These are phyloP conservation scores for Beris morrisii DNA, from an alignment of 2,888 invertebrate genomes.

Conservation along the genomic window DNA sequence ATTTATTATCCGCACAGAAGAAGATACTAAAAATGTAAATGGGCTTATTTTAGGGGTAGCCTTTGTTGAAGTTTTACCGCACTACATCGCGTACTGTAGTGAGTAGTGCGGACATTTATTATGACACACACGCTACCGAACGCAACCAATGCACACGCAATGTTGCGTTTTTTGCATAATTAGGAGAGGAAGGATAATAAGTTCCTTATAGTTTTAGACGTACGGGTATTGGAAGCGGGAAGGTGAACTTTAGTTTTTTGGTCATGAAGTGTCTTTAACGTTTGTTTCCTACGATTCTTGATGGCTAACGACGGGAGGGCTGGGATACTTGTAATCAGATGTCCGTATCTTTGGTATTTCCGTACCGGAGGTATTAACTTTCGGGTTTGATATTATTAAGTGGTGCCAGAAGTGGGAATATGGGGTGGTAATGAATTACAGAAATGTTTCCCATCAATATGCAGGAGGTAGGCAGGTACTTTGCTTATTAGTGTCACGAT, in stretches of 20 bases:
- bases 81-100: too few relatives aligned
- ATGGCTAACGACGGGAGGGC: slow-evolving; percentile 4
- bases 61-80: not conserved
- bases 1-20: not conserved
- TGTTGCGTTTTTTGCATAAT: slow-evolving; percentile 34
- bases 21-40: slow-evolving; percentile 10
- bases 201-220: not conserved
- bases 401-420: slow-evolving; percentile 3
- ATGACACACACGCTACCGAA: slow-evolving; percentile 23
- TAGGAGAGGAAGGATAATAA: slow-evolving; percentile 17
- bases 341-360: slow-evolving; percentile 22
- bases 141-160: slow-evolving; percentile 32
- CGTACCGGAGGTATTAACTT: slow-evolving; percentile 16
- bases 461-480: slow-evolving; percentile 21
- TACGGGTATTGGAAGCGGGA: slow-evolving; percentile 18
- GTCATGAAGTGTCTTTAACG: slow-evolving; percentile 27
- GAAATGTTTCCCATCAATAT: slow-evolving; percentile 12
- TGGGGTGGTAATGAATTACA: slow-evolving; percentile 30
- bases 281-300: slow-evolving; percentile 19
- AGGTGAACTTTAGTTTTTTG: slow-evolving; percentile 15
- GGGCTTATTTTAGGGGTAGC: not conserved
- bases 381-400: slow-evolving; percentile 16
- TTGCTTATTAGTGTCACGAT: slow-evolving; percentile 28
- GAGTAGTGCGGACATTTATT: too few relatives aligned
- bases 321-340: slow-evolving; percentile 15